Conservation (phyloP, 2,797 vertebrate genomes). For the Muscicapa striata region DNA sequence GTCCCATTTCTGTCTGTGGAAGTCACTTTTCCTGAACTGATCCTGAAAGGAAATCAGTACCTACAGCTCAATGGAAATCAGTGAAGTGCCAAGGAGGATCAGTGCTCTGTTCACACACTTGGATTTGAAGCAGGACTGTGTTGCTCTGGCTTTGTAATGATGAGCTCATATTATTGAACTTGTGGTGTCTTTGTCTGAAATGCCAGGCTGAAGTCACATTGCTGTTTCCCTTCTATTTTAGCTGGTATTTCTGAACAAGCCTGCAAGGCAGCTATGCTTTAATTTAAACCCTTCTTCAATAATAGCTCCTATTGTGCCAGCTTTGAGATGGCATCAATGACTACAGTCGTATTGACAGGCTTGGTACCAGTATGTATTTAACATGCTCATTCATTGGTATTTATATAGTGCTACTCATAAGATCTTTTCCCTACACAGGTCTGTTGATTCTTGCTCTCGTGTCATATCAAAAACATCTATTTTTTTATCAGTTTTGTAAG, state of each 20-base stretch:
- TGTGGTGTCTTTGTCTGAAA: not conserved
- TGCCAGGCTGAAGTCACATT: not conserved
- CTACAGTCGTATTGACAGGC: not conserved
- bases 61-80: not conserved
- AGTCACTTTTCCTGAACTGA: not conserved
- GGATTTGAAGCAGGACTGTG: not conserved
- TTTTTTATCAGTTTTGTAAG: not conserved
- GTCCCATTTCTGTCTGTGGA: not conserved
- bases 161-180: not conserved
- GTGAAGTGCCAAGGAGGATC: not conserved
- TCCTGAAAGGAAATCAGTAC: not conserved
- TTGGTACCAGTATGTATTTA: not conserved
- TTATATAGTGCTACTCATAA: not conserved
- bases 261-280: not conserved
- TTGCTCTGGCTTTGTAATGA: not conserved
- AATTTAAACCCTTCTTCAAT: not conserved
- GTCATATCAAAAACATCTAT: constrained; percentile 1
- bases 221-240: not conserved
- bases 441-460: not conserved
- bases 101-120: not conserved
- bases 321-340: not conserved
- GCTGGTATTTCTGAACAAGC: not conserved
- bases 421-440: not conserved
- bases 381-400: not conserved
- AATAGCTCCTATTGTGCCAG: not conserved